phyloP scores from a whole-genome alignment of 2,888 invertebrate species.

The Archaeoteleia sp. region DNA sequence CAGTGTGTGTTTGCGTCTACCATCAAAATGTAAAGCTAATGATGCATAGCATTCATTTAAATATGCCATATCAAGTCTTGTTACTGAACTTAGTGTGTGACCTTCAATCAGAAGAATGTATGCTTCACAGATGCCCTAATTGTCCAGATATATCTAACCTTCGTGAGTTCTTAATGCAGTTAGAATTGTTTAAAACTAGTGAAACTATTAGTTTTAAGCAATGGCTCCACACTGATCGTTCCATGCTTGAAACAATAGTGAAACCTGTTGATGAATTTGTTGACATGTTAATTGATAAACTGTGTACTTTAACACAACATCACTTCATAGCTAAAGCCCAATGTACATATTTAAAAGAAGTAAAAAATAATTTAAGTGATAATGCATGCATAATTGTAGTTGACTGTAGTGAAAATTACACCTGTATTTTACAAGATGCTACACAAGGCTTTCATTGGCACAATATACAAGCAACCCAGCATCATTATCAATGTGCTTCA shows the following conservation, averaged over 20 bases:
- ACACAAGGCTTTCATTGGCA: constrained; percentile 44
- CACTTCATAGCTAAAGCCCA: constrained; percentile 44
- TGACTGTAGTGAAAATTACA: constrained; percentile 47
- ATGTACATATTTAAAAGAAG: constrained; percentile 22
- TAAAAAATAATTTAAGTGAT: constrained; percentile 27
- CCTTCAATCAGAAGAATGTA: constrained; percentile 26
- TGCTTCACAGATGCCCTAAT: constrained; percentile 23
- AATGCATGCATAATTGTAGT: constrained; percentile 39
- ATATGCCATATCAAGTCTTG: constrained; percentile 32
- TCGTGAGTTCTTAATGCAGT: constrained; percentile 9
- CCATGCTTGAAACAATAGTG: constrained; percentile 41
- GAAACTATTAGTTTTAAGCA: constrained; percentile 49
- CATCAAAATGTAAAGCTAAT: constrained; percentile 43
- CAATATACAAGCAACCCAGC: constrained; percentile 46
- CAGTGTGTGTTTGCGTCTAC: constrained; percentile 39
- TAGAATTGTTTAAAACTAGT: too few relatives aligned
- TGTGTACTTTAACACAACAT: constrained; percentile 31
- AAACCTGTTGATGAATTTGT: constrained; percentile 43
- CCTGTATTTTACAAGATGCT: constrained; percentile 36
- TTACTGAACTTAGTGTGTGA: constrained; percentile 33
- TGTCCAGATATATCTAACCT: constrained; percentile 32
- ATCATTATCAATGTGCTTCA: too few relatives aligned
- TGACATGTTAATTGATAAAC: constrained; percentile 27
- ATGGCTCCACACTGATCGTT: constrained; percentile 49
- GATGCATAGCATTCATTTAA: constrained; percentile 7